Evolutionary conservation across 2,888 invertebrate genomes (phyloP).

Genomic region (Unio pictorum): DNA sequence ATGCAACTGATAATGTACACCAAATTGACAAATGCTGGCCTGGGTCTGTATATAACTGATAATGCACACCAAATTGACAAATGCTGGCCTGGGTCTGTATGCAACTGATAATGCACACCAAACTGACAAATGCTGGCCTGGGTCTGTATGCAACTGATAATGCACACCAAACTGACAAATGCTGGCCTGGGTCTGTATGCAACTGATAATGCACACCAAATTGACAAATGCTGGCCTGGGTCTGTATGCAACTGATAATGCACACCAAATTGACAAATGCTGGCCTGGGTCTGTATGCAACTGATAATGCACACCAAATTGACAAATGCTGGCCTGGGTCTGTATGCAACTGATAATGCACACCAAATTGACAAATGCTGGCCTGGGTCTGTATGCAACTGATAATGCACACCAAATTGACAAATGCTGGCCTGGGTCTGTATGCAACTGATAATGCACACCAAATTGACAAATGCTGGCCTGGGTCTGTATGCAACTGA

Average conservation of each 20-base stretch:
- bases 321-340: too few species aligned
- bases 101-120: not conserved
- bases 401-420: not conserved
- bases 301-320: not conserved
- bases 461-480: not conserved
- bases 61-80: not conserved
- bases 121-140: not conserved
- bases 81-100: too few species aligned
- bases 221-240: not conserved
- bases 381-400: too few species aligned
- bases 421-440: too few species aligned
- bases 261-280: not conserved
- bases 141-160: too few species aligned
- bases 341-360: not conserved
- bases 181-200: too few species aligned
- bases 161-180: not conserved
- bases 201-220: not conserved
- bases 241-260: too few species aligned
- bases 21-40: not conserved
- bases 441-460: not conserved
- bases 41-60: too few species aligned
- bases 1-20: not conserved
- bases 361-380: not conserved
- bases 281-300: too few species aligned
- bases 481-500: too few species aligned